These are phyloP conservation scores for Palythoa grandiflora DNA, from an alignment of 92 coral and sea anemone species.

Conservation along the genomic window DNA sequence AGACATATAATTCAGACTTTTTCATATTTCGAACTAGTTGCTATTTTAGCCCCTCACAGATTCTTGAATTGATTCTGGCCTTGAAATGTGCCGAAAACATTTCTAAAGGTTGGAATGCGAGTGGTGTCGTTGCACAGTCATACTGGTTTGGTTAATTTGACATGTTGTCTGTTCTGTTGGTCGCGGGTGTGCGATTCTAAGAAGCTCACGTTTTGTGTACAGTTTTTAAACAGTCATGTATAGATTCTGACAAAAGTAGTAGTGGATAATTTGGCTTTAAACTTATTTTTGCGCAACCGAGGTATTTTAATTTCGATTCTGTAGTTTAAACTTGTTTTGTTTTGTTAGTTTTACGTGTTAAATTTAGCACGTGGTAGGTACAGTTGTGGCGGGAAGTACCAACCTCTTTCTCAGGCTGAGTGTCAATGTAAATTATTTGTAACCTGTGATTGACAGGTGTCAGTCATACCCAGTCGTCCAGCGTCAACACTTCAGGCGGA, in stretches of 20 bases:
- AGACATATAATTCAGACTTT: too few relatives aligned
- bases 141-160: background rate
- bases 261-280: background rate
- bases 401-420: background rate
- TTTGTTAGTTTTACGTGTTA: background rate
- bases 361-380: background rate
- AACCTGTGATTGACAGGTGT: conserved; percentile 21
- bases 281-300: too few relatives aligned
- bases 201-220: background rate
- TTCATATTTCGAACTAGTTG: too few relatives aligned
- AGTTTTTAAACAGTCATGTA: background rate
- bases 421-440: conserved; percentile 27
- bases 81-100: background rate
- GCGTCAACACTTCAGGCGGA: background rate
- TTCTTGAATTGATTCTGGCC: background rate
- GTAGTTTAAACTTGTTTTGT: too few relatives aligned
- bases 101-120: background rate
- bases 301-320: too few relatives aligned
- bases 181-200: background rate
- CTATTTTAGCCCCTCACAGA: background rate
- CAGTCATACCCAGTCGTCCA: background rate
- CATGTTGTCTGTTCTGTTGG: conserved; percentile 42
- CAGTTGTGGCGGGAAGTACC: background rate
- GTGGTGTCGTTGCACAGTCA: conserved; percentile 18
- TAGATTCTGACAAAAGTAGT: background rate